Base-by-base conservation (phyloP, 2,113 vertebrate genomes). In the Boleophthalmus pectinirostris region DNA sequence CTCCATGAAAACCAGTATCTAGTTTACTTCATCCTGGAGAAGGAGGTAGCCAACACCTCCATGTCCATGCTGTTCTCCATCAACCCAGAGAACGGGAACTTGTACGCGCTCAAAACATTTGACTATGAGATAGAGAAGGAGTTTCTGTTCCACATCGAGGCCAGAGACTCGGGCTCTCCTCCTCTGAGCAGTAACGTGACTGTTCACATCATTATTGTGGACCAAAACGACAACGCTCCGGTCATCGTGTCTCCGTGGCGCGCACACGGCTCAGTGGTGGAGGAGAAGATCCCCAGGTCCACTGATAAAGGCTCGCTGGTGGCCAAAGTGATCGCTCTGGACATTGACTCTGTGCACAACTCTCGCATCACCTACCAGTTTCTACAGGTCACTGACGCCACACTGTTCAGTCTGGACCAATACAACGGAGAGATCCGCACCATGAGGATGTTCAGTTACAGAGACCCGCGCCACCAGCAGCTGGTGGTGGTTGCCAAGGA, bases 11-110 rank as follows among this genome's bases (percentile, higher is more conserved):
- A 96, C 0, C 91, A 94, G 43, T 94, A 94, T 80, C 75, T 96
- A 13, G 94, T 95, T 51, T 96, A 96, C 81, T 94, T 94, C 47
- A 93, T 96, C 0, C 68, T 94, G 0, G 93, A 95, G 0, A 93
- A 90, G 25, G 91, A 94, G 78, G 93, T 95, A 53, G 88, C 89
- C 0, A 93, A 93, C 78, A 94, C 94, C 74, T 94, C 95, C 0
- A 93, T 95, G 82, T 92, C 94, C 71, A 94, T 95, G 81, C 91
- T 95, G 0, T 94, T 96, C 79, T 95, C 95, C 1, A 94, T 96
- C 79, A 95, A 95, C 78, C 90, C 90, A 75, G 90, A 93, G 74
- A 91, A 88, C n/a, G 91, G 91, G 0, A 89, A 91, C 29, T 84
- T 92, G 68, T 92, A 91, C 11, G 91, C 90, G 12, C 78, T 93